Conservation (phyloP, 1,140 invertebrate species). For the Drosophila mauritiana region DNA sequence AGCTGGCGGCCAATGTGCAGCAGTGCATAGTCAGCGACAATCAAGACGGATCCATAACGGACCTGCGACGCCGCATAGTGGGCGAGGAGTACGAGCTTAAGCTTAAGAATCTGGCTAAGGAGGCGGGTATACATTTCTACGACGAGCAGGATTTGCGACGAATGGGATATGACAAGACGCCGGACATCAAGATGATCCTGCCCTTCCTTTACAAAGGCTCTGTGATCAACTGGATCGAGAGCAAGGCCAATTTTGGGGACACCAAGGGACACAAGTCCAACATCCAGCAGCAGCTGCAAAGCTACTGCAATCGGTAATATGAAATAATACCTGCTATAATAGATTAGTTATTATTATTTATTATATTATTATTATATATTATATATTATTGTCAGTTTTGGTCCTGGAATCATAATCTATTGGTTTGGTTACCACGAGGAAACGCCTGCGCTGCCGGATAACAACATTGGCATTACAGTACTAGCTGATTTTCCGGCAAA, state of each 20-base stretch:
- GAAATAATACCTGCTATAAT: too few relatives aligned
- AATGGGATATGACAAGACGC: constrained; percentile 97
- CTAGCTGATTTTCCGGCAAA: constrained; percentile 87
- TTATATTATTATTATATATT: too few relatives aligned
- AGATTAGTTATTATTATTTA: too few relatives aligned
- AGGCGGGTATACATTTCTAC: constrained; percentile 89
- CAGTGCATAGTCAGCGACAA: constrained; percentile 88
- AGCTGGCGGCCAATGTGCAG: constrained; percentile 89
- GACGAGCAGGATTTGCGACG: constrained; percentile 92
- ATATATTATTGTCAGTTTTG: constrained; percentile 90
- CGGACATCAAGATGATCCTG: constrained; percentile 95
- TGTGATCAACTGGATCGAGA: constrained; percentile 98
- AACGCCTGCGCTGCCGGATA: constrained; percentile 86
- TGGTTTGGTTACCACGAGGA: constrained; percentile 97
- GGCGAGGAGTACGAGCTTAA: constrained; percentile 91
- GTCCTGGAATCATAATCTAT: constrained; percentile 96
- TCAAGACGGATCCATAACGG: constrained; percentile 89
- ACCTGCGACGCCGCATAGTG: constrained; percentile 89
- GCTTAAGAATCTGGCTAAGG: constrained; percentile 87
- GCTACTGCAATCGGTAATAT: constrained; percentile 94
- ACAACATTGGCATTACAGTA: constrained; percentile 88
- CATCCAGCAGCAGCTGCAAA: constrained; percentile 93
- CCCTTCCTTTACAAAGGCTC: constrained; percentile 94
- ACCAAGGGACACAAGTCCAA: constrained; percentile 92
- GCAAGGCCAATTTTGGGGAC: constrained; percentile 97